Evolutionary conservation across 1,140 invertebrate genomes (phyloP).

Genomic region (Chelonus insularis): DNA sequence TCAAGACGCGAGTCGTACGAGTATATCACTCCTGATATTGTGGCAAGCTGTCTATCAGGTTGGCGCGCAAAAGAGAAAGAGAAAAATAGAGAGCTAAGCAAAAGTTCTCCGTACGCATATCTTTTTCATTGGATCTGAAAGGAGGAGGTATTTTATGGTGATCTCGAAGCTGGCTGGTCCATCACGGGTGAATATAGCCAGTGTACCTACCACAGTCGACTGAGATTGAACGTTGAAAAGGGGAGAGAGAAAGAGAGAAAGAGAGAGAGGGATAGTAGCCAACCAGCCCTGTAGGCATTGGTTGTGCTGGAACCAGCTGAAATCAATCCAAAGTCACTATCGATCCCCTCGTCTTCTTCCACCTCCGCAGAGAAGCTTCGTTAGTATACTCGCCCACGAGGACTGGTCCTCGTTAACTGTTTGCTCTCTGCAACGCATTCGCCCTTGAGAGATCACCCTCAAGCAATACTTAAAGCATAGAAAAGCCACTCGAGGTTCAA

Average conservation of each 20-base stretch:
- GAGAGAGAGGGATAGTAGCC: neutral
- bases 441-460: slow-evolving; percentile 22
- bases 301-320: slow-evolving; percentile 20
- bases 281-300: slow-evolving; percentile 7
- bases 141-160: slow-evolving; percentile 8
- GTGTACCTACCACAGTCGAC: slow-evolving; percentile 15
- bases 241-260: neutral
- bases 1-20: slow-evolving; percentile 18
- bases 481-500: slow-evolving; percentile 5
- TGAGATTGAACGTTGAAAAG: slow-evolving; percentile 10
- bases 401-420: slow-evolving; percentile 28
- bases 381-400: slow-evolving; percentile 34
- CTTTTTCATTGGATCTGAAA: slow-evolving; percentile 2
- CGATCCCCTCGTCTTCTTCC: slow-evolving; percentile 23
- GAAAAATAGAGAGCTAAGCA: neutral
- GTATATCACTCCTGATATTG: slow-evolving; percentile 24
- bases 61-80: neutral
- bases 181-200: slow-evolving; percentile 11
- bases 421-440: neutral
- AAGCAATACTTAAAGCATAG: neutral
- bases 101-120: slow-evolving; percentile 20
- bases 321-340: slow-evolving; percentile 36
- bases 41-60: slow-evolving; percentile 27
- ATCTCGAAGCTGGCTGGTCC: neutral
- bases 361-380: slow-evolving; percentile 25